Evolutionary conservation across 2,888 invertebrate species (phyloP), one percentile per base, ranked within the genome.

Genomic region (Sipha maydis): DNA sequence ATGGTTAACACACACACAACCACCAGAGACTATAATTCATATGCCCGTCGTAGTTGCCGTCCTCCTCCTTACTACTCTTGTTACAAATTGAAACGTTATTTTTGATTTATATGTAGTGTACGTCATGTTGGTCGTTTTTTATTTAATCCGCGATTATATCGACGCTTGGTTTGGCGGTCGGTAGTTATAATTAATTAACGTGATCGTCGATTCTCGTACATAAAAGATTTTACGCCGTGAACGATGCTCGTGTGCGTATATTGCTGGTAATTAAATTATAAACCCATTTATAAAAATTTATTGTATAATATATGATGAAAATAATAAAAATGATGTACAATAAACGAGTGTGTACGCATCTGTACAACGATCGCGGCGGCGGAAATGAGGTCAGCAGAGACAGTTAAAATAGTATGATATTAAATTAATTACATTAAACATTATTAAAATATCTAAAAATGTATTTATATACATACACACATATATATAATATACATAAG

Each of bases 71-170:
- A 54, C 77, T 78, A 85, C 77, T 85, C 85, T 85, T 48, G 85
- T 85, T 78, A 85, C 85, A 85, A 85, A 85, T 85, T 85, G 85
- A 85, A 85, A 85, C 85, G 85, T 85, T 85, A 85, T 85, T 85
- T 85, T 85, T 85, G 85, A 85, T 85, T 85, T 85, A 85, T 85
- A 78, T 61, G 69, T 54, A 25, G 31, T 69, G 34, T 85, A 85
- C 77, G 77, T 78, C 85, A 67, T 85, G 69, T 78, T 54, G 77
- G 78, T 85, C 69, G 85, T 85, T 85, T 85, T 85, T 85, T 77
- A 85, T 85, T 69, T 85, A 85, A 85, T 85, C 85, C 78, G 85
- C 85, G 85, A 85, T 78, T 78, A 78, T 85, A 85, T 85, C 85
- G 85, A 85, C 78, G 77, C 85, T 54, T 48, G 85, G 85, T 77